These are phyloP conservation scores for Probosciger aterrimus DNA, from an alignment of 2,113 vertebrate genomes.

Conservation along the genomic window DNA sequence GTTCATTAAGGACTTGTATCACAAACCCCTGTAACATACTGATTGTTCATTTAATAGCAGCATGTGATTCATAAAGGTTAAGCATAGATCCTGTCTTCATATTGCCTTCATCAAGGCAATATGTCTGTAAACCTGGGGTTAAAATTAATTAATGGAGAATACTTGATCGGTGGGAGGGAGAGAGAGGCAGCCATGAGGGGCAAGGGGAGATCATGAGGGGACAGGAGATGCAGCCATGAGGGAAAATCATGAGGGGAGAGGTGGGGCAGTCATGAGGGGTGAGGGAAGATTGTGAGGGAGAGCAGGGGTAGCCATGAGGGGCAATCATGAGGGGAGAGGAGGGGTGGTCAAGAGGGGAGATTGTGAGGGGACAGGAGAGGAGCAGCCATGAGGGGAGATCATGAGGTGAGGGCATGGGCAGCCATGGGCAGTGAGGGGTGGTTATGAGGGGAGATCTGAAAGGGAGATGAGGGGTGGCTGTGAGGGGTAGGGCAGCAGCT, in stretches of 20 bases:
- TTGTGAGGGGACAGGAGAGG: background rate
- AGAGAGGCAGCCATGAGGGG: background rate
- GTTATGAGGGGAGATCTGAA: background rate
- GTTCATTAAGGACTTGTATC: background rate
- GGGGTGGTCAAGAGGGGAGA: background rate
- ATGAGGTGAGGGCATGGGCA: background rate
- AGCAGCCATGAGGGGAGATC: background rate
- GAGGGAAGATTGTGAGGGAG: background rate
- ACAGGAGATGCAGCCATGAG: background rate
- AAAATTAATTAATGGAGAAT: background rate
- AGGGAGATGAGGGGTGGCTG: background rate
- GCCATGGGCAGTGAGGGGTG: background rate
- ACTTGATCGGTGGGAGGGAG: background rate
- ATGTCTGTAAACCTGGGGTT: background rate
- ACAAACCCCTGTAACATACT: background rate
- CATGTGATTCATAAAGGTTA: background rate
- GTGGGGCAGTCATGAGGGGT: background rate
- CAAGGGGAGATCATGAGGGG: background rate
- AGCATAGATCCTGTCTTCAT: background rate
- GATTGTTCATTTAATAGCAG: background rate
- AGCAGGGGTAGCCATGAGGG: background rate
- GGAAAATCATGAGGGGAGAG: background rate
- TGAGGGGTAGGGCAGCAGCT: background rate
- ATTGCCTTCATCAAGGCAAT: background rate
- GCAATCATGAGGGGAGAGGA: background rate